Evolutionary conservation across 2,113 vertebrate species (phyloP).

Genomic region (Garra rufa): DNA sequence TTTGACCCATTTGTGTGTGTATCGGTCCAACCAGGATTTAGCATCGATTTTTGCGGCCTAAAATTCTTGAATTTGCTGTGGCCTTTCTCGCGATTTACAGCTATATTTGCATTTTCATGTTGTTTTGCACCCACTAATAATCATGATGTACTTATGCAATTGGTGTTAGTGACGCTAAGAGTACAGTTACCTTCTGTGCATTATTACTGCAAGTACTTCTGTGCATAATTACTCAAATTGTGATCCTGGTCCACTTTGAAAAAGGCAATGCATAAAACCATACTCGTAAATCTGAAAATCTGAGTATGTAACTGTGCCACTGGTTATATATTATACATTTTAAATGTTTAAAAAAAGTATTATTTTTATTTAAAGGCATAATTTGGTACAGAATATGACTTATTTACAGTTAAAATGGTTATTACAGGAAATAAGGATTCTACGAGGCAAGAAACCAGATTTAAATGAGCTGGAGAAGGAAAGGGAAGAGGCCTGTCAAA

Average conservation of each 20-base stretch:
- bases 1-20: too few relatives aligned
- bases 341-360: not conserved
- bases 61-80: not conserved
- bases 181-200: not conserved
- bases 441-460: constrained; percentile 83
- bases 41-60: not conserved
- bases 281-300: not conserved
- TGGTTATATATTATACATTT: not conserved
- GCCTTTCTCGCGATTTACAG: not conserved
- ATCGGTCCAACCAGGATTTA: too few relatives aligned
- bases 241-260: not conserved
- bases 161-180: not conserved
- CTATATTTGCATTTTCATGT: not conserved
- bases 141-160: not conserved
- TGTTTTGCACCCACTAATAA: not conserved
- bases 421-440: constrained; percentile 86
- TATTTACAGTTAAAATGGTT: constrained; percentile 1
- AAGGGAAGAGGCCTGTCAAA: constrained; percentile 82
- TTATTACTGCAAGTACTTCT: not conserved
- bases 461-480: constrained; percentile 80
- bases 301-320: not conserved
- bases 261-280: not conserved
- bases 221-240: not conserved
- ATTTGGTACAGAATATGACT: too few relatives aligned
- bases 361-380: too few relatives aligned